Percentiles rank a stretch among this genome's conserved stretches.
These are phyloP conservation scores for Mustela erminea DNA, from an alignment of 2,797 vertebrate genomes.

Conservation along the genomic window DNA sequence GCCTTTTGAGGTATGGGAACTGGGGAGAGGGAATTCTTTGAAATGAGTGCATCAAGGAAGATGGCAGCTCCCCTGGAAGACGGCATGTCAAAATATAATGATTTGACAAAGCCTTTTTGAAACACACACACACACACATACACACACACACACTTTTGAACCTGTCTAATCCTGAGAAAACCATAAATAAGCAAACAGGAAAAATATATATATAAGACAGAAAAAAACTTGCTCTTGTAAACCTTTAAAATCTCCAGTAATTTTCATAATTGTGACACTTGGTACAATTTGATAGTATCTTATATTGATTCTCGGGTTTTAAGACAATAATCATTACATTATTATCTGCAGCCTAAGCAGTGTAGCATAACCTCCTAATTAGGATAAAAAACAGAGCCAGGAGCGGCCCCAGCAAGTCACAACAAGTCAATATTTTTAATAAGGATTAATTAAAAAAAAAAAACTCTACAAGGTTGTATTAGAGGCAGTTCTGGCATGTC, in stretches of 20 bases:
- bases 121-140: too few species aligned
- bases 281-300: slow-evolving; percentile 84
- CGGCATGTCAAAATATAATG: background rate
- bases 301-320: slow-evolving; percentile 88
- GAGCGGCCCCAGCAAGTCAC: slow-evolving; percentile 87
- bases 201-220: background rate
- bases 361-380: slow-evolving; percentile 91
- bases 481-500: slow-evolving; percentile 93
- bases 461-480: slow-evolving; percentile 94
- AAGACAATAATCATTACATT: slow-evolving; percentile 91
- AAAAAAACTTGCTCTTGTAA: slow-evolving; percentile 70
- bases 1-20: too few species aligned
- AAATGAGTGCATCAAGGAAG: background rate
- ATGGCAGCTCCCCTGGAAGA: slow-evolving; percentile 21
- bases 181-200: slow-evolving; percentile 18
- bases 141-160: background rate
- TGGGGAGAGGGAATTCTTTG: background rate
- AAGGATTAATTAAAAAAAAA: slow-evolving; percentile 94
- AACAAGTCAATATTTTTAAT: slow-evolving; percentile 95
- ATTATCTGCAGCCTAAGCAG: slow-evolving; percentile 89
- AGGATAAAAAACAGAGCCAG: slow-evolving; percentile 89
- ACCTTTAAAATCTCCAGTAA: slow-evolving; percentile 84
- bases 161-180: background rate
- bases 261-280: slow-evolving; percentile 89
- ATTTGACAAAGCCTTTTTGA: background rate